Conservation (phyloP, 2,113 vertebrate species). For the Cynopterus brachyotis region DNA sequence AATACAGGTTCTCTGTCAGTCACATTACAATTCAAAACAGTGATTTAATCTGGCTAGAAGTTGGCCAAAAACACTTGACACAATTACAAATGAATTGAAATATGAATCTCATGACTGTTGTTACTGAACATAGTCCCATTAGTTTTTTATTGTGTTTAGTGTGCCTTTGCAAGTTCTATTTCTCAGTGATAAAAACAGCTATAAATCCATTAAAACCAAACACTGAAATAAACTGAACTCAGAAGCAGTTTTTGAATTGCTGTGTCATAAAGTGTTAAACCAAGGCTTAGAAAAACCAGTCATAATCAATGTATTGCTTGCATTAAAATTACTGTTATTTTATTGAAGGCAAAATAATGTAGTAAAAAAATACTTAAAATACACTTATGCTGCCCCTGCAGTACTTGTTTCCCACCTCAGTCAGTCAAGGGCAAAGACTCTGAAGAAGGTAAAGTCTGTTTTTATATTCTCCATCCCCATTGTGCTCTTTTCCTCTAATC, state of each 20-base stretch:
- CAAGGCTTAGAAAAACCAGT: background rate
- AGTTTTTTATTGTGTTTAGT: background rate
- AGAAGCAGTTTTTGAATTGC: background rate
- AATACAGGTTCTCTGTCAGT: background rate
- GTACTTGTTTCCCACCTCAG: background rate
- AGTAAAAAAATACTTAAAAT: background rate
- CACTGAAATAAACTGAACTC: background rate
- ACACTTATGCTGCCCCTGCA: background rate
- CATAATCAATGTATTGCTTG: background rate
- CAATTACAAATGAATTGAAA: background rate
- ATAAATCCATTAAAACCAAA: background rate
- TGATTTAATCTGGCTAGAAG: background rate
- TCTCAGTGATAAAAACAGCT: background rate
- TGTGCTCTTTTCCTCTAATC: background rate
- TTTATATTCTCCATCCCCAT: background rate
- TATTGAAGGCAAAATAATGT: background rate
- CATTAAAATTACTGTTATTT: conserved; percentile 4
- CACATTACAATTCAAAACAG: background rate
- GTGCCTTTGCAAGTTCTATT: conserved; percentile 8
- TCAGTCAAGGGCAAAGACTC: background rate
- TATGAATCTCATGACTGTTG: background rate
- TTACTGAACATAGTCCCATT: background rate
- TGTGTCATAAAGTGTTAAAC: background rate
- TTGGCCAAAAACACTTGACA: conserved; percentile 3
- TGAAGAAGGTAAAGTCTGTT: background rate